Evolutionary conservation across 2,113 vertebrate genomes (phyloP).

Genomic region (Chauna torquata): DNA sequence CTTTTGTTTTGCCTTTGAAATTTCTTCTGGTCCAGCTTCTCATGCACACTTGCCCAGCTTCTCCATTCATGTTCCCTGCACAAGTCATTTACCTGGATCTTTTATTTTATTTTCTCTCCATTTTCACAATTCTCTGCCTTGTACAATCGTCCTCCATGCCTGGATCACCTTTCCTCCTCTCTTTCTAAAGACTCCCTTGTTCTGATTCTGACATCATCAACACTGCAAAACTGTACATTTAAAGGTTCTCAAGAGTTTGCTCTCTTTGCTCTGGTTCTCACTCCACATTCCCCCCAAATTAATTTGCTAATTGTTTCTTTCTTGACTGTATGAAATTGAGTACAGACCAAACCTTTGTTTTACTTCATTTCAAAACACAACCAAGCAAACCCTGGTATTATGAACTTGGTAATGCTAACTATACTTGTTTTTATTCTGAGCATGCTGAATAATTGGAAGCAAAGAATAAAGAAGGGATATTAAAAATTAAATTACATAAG

Average conservation of each 20-base stretch:
- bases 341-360: background rate
- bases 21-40: background rate
- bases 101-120: background rate
- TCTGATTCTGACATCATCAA: background rate
- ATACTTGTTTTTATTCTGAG: background rate
- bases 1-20: background rate
- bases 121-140: background rate
- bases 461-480: background rate
- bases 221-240: background rate
- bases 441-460: background rate
- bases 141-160: background rate
- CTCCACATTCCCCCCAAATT: background rate
- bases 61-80: background rate
- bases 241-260: accelerated
- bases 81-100: no score
- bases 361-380: background rate
- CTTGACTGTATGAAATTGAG: background rate
- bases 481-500: background rate
- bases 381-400: background rate
- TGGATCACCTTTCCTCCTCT: background rate
- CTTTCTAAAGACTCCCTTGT: background rate
- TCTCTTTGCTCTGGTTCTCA: background rate
- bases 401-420: background rate
- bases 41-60: accelerated
- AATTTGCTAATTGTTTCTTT: background rate